Base-by-base conservation (phyloP, 2,113 vertebrate genomes). In the Aix galericulata region DNA sequence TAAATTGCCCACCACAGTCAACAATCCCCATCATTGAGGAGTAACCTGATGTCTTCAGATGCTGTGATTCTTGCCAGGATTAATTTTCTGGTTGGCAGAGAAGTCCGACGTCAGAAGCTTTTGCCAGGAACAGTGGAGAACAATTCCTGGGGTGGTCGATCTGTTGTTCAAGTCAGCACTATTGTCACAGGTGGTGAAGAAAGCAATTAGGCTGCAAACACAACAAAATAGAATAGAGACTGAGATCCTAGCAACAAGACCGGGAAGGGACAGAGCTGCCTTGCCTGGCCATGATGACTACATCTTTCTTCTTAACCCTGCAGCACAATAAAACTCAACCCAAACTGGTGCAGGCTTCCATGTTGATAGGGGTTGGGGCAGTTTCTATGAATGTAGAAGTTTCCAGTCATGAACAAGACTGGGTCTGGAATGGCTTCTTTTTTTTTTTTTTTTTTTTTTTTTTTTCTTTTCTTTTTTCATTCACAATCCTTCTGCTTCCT, bases 61-160 rank as follows among this genome's bases (percentile, higher is more conserved):
- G 0, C 64, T 15, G 59, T 53, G n/a, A 38, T 13, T 62, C 26
- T 74, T 89, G 66, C 69, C 85, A 89, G 74, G 71, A 75, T 55
- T 68, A 16, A 85, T 91, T 87, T 93, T 89, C 46, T 17, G 16
- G 31, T 11, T 75, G 91, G 85, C 88, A 93, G 67, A 46, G 60
- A 59, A 18, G 27, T 17, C 52, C 91, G 88, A 9, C 59, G 46
- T 38, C 78, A 88, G 56, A 55, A 77, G 23, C 17, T 71, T 62
- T 67, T 67, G 46, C 60, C 95, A 93, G 89, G 36, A 88, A 34
- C 26, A 89, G 46, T 3, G 52, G 58, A 88, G 82, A 91, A 8
- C 52, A 72, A 50, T 91, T 91, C 69, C 66, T 88, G 63, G 62
- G 20, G 31, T 89, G 56, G 56, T 9, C 6, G 4, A 78, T 40